Conservation (phyloP, 2,797 vertebrate genomes). For the Gymnoscopelus braueri region DNA sequence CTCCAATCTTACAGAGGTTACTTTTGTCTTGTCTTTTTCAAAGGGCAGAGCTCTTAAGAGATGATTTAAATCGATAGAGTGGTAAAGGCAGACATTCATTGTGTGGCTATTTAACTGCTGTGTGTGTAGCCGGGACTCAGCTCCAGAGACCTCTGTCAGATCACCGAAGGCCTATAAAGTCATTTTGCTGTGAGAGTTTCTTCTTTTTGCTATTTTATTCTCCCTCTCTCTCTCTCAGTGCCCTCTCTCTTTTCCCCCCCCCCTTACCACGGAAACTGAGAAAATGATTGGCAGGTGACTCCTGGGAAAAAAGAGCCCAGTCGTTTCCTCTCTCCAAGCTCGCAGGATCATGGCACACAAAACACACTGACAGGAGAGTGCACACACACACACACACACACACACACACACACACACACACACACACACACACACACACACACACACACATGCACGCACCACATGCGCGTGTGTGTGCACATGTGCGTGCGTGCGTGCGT, state of each 20-base stretch:
- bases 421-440: background rate
- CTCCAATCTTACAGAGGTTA: conserved; percentile 37
- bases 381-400: conserved; percentile 44
- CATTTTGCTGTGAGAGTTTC: conserved; percentile 72
- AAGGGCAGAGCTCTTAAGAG: conserved; percentile 60
- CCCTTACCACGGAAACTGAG: conserved; percentile 69
- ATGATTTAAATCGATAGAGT: conserved; percentile 81
- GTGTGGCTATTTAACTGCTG: conserved; percentile 67
- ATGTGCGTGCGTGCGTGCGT: background rate
- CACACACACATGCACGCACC: too few species aligned
- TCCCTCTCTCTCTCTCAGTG: conserved; percentile 46
- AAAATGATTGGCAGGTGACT: conserved; percentile 84
- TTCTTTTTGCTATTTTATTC: conserved; percentile 49
- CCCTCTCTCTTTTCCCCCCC: conserved; percentile 23
- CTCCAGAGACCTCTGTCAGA: conserved; percentile 70
- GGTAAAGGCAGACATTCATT: conserved; percentile 63
- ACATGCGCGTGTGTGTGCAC: background rate
- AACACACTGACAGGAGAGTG: conserved; percentile 45
- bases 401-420: conserved; percentile 15
- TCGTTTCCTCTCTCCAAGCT: conserved; percentile 71
- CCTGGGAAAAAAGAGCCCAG: conserved; percentile 71
- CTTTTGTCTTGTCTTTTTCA: conserved; percentile 51
- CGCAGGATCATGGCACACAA: conserved; percentile 72
- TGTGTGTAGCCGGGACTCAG: conserved; percentile 75
- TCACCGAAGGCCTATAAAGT: conserved; percentile 80